Evolutionary conservation across 2,113 vertebrate species (phyloP), one percentile per base, ranked within the genome.

Genomic region (Sterrhoptilus dennistouni): DNA sequence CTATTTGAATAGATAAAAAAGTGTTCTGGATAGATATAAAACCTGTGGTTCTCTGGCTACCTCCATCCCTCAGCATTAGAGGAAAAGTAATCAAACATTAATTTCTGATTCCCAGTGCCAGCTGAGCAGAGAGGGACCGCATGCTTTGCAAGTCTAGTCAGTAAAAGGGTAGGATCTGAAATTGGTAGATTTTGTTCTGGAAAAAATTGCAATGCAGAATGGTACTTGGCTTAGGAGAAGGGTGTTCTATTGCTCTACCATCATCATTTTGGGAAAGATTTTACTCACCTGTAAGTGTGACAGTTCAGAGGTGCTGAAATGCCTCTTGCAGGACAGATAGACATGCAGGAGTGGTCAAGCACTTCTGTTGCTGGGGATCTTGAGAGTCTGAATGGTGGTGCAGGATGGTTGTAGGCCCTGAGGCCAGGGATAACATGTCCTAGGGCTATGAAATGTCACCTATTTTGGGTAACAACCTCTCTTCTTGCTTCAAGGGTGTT

Each of bases 1-100:
- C 75, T 8, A 28, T 82, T 96, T 93, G 87, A 84, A 80, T 76
- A 95, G 83, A 72, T 93, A 72, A 90, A 86, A 94, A 70, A 65
- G 68, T 92, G 33, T 87, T 87, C 72, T 89, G 82, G 45, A 40
- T n/a, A 94, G 63, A 72, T 82, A 72, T 7, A 87, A 79, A 94
- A 72, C 36, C 6, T 4, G 81, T 76, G 23, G 21, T 72, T 76
- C 53, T 80, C 75, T 74, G 38, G 53, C 86, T 60, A 13, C 23
- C 14, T 50, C 14, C 8, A 6, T 96, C 53, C 66, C 80, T 70
- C 20, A 8, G 23, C 44, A 45, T 60, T 14, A 77, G 76, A 45
- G 50, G n/a, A 89, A 71, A 71, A 80, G 54, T 45, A 53, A 40
- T 74, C n/a, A 64, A 63, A 81, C 36, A 24, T 63, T 24, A 78